Base-by-base conservation (phyloP, 2,113 vertebrate species). In the Falco punctatus region DNA sequence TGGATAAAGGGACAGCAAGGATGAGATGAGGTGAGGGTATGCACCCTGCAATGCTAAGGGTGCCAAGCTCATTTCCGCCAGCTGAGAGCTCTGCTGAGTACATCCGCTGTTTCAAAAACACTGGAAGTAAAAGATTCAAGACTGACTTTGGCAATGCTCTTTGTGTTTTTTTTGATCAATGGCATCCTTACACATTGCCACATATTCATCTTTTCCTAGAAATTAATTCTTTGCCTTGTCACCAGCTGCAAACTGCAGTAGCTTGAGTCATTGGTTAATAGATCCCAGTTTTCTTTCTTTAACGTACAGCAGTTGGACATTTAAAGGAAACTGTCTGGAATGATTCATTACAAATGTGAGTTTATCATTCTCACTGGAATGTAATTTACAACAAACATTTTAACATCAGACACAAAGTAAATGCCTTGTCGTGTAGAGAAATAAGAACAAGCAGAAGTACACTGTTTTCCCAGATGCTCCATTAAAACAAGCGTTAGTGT, bases 121-220 rank as follows among this genome's bases (percentile, higher is more conserved):
- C 12, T 1, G 1, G 32, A 88, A 92, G 44, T 4, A 58, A 28
- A 72, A 86, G 23, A 88, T 70, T 40, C 46, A 89, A 51, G 46
- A 89, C 67, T 16, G 5, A 91, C 30, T 91, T 44, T 35, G 65
- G 38, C 38, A 94, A 71, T 44, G 28, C 15, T 81, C n/a, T 61
- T 86, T 79, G 51, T 55, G 51, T 21, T 0, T 55, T 89, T 89
- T 94, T 88, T 90, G 7, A 93, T 95, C 62, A 73, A 78, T 67
- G 13, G 84, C 62, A 79, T 59, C 33, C 52, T 89, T 87, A 71
- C 44, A 52, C 22, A 74, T 26, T 78, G 38, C 42, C 51, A 93
- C 44, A 81, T 58, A 89, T 7, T 94, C 23, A 89, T 92, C 10
- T 91, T 87, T 96, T 88, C 94, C 75, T 92, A 84, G 59, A 86